Evolutionary conservation across 2,113 vertebrate species (phyloP).

Genomic region (Phyllostomus discolor): DNA sequence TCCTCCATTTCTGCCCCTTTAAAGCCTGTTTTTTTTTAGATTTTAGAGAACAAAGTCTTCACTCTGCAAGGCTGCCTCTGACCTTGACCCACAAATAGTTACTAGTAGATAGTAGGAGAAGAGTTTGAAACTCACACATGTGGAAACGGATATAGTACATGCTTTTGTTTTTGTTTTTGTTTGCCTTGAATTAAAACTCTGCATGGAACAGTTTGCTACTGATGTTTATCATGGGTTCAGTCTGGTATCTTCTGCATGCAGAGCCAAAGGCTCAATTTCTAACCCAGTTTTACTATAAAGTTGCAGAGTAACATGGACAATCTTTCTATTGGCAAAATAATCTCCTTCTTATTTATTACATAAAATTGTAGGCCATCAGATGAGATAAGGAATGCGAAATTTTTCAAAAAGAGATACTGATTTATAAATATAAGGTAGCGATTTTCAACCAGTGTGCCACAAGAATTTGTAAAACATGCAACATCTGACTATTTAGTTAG

Average conservation of each 20-base stretch:
- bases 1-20: background rate
- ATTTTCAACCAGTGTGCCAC: too few relatives aligned
- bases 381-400: background rate
- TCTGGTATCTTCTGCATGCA: background rate
- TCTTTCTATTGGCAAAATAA: background rate
- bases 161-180: background rate
- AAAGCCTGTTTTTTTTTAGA: background rate
- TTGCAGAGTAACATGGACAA: background rate
- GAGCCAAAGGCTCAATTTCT: background rate
- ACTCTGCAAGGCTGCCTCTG: background rate
- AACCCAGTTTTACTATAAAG: background rate
- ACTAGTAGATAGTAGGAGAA: background rate
- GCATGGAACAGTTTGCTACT: background rate
- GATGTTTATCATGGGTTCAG: background rate
- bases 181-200: background rate
- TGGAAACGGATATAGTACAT: background rate
- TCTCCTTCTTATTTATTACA: background rate
- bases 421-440: background rate
- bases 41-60: background rate
- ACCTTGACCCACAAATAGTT: slow-evolving; percentile 1
- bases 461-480: too few relatives aligned
- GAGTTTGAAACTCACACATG: background rate
- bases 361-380: background rate
- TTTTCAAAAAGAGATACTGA: background rate
- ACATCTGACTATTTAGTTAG: too few relatives aligned